phyloP scores from a whole-genome alignment of 2,797 vertebrate genomes.

The Aplochiton taeniatus region DNA sequence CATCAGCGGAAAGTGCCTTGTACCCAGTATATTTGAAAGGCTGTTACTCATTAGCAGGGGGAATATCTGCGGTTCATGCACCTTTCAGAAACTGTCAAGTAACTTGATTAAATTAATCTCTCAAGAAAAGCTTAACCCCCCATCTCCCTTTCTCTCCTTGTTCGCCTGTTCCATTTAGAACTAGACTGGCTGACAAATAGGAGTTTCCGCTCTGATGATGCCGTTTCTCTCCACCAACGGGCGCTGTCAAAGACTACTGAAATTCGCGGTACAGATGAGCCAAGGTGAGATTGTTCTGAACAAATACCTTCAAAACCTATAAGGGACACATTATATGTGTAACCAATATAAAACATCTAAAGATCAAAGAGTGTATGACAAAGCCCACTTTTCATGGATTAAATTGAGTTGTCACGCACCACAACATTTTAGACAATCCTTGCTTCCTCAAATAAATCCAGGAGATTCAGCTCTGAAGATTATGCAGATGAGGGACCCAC shows the following conservation, averaged over 20 bases:
- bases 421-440: no score
- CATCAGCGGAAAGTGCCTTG: not conserved
- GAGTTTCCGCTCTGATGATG: conserved; percentile 82
- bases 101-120: not conserved
- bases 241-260: conserved; percentile 52
- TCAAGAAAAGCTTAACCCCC: no score
- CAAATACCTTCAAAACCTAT: no score
- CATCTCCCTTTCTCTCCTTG: no score
- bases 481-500: conserved; percentile 35
- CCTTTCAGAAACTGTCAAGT: conserved; percentile 14
- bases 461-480: conserved; percentile 39
- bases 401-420: no score
- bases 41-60: not conserved
- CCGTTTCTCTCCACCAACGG: conserved; percentile 76
- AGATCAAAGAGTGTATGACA: no score
- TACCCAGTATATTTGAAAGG: not conserved
- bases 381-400: no score
- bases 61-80: conserved; percentile 10
- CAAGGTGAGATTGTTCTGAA: conserved; percentile 65
- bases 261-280: conserved; percentile 36
- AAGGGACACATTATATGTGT: no score
- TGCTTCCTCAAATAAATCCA: no score
- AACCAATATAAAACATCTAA: no score
- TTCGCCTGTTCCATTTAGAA: conserved; percentile 62
- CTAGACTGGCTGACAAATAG: conserved; percentile 87